Conservation (phyloP, 2,888 invertebrate genomes). For the Pardosa pseudoannulata region DNA sequence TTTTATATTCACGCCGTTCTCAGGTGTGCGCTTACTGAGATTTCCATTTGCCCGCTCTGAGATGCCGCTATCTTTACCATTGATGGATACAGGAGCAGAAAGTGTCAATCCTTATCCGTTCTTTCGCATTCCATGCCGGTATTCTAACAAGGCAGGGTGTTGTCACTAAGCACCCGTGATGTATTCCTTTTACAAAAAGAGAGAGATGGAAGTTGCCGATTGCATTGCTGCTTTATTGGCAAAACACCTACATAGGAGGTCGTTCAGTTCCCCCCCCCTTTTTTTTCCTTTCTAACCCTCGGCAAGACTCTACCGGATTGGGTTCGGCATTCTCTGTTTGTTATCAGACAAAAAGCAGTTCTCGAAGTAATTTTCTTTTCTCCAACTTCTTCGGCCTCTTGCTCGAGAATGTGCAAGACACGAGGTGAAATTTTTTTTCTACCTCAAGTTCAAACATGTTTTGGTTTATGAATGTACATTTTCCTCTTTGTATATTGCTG, state of each 20-base stretch:
- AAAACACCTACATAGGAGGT: not conserved
- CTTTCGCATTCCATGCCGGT: not conserved
- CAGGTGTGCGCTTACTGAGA: no score
- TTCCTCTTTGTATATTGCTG: no score
- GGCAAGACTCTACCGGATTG: not conserved
- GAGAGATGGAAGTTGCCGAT: not conserved
- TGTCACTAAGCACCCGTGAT: conserved; percentile 5
- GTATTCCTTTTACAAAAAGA: no score
- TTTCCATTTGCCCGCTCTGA: not conserved
- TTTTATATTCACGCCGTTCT: not conserved
- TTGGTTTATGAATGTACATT: no score
- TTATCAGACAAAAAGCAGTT: no score
- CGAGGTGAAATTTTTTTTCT: no score
- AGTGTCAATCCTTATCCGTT: conserved; percentile 15
- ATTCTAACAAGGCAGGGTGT: not conserved
- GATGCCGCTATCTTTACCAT: not conserved
- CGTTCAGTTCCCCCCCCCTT: no score
- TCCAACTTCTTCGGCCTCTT: no score
- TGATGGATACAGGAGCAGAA: not conserved
- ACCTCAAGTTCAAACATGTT: no score
- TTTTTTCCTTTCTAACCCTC: not conserved
- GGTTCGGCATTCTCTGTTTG: not conserved
- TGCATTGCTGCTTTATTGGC: not conserved
- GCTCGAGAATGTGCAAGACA: no score
- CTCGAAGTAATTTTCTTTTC: no score